Evolutionary conservation across 2,888 invertebrate genomes (phyloP), one percentile per base, ranked within the genome.

Genomic region (Agrochola circellaris): DNA sequence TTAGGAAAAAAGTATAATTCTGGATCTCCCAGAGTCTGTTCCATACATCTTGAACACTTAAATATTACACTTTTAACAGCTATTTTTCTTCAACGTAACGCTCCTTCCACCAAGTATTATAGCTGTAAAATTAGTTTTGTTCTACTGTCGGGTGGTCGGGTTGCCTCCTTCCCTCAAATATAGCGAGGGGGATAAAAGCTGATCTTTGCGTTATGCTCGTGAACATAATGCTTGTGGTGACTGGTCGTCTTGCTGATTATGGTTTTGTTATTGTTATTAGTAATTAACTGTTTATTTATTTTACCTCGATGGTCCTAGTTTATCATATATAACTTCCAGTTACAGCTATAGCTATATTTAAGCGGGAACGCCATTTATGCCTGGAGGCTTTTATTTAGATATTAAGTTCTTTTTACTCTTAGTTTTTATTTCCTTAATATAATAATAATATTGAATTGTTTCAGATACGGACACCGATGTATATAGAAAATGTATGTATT

Each of bases 401-500:
- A 42, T 42, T 42, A 9, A 42, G 42, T 42, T 42, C 42, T 42
- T 11, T 42, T 42, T 42, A 42, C 42, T 11, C 11, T 42, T 42
- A 42, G 11, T 42, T 42, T 42, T 45, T 45, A 2, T 45, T 34
- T 3, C 34, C 34, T 2, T 3, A 34, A 34, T 3, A 34, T 34
- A 34, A 34, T 34, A 38, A 45, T 5, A 13, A 54, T 3, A 38
- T 77, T 67, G 5, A 11, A 26, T 83, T 88, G 84, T 88, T 88
- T 75, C 88, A 88, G 88, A 84, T 71, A 79, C 62, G 58, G 69
- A 77, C 84, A 84, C 89, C 75, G 70, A 82, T 89, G 88, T 89
- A 88, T 82, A 89, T 89, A 89, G 82, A 78, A 78, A 78, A 82
- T 89, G 87, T 89, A 88, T 88, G 88, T 88, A 88, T 86, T 83